A percentile compares a stretch with the other conserved stretches of the same genome.
Evolutionary conservation across 2,113 vertebrate species (phyloP).

Genomic region (Bambusicola thoracicus): DNA sequence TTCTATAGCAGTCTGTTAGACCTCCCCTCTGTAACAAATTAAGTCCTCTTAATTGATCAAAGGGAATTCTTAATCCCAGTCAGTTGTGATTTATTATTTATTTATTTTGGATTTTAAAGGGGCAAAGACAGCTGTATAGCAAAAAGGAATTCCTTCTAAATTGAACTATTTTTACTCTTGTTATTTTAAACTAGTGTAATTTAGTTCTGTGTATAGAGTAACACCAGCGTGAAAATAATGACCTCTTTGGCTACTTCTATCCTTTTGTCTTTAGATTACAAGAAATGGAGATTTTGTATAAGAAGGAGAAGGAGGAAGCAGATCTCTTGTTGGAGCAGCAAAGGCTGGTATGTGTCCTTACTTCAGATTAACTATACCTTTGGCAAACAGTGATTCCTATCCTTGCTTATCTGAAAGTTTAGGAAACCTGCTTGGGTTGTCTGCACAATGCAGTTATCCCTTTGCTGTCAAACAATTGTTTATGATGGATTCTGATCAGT

Average conservation of each 20-base stretch:
- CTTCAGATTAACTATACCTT: conserved; percentile 32
- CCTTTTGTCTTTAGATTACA: conserved; percentile 83
- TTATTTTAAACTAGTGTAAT: background rate
- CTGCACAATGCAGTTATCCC: conserved; percentile 51
- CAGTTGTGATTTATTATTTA: background rate
- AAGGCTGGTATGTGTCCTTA: conserved; percentile 89
- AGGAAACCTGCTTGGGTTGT: conserved; percentile 46
- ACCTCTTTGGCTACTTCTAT: background rate
- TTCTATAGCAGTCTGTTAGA: background rate
- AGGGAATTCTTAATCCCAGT: background rate
- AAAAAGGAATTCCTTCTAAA: background rate
- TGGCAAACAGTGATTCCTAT: conserved; percentile 48
- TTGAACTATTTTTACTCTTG: background rate
- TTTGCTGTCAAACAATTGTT: conserved; percentile 52
- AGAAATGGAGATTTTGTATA: conserved; percentile 99
- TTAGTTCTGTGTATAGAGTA: background rate
- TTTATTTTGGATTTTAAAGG: background rate
- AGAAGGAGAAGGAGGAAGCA: conserved; percentile 98
- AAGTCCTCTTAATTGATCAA: background rate
- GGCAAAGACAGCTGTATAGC: background rate
- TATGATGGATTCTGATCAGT: background rate
- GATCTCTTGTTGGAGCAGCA: conserved; percentile 98
- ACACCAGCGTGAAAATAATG: background rate
- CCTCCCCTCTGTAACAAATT: background rate
- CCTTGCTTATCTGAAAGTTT: conserved; percentile 46